Evolutionary conservation across 2,113 vertebrate species (phyloP).

Genomic region (Cyprinodon brontotheroides): DNA sequence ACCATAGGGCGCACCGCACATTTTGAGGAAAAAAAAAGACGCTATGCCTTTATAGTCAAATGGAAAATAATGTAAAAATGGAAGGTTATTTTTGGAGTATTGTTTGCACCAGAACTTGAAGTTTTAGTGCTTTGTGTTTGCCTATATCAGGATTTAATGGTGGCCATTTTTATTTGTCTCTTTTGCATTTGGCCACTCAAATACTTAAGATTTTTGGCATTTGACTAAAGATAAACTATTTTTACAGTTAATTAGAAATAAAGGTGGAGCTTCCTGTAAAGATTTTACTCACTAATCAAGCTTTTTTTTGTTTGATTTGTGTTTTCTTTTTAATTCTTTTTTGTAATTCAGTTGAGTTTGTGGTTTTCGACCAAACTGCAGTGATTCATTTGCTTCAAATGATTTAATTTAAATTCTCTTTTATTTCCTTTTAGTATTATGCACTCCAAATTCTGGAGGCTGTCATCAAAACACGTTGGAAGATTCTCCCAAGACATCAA

Average conservation of each 20-base stretch:
- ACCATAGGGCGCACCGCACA: no score
- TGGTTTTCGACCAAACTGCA: no score
- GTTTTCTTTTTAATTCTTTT: no score
- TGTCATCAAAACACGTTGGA: conserved; percentile 99
- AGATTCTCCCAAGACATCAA: conserved; percentile 96
- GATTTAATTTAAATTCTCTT: background rate
- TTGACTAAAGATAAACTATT: background rate
- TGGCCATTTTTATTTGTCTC: background rate
- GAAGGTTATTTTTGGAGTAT: background rate
- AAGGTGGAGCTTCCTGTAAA: background rate
- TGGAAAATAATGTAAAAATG: no score
- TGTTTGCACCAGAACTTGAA: background rate
- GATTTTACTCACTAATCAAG: background rate
- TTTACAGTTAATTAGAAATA: background rate
- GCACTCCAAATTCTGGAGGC: conserved; percentile 97
- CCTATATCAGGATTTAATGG: background rate
- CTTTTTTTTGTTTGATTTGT: background rate
- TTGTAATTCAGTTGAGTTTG: no score
- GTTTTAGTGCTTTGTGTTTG: background rate
- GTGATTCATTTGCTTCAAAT: background rate
- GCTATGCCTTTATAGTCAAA: no score
- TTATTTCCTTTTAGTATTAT: conserved; percentile 88
- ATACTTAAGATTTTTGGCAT: no score
- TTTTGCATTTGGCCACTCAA: background rate
- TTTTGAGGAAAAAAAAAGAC: no score